These are phyloP conservation scores for Zaprionus ghesquierei DNA, from an alignment of 1,140 invertebrate genomes.

Conservation along the genomic window DNA sequence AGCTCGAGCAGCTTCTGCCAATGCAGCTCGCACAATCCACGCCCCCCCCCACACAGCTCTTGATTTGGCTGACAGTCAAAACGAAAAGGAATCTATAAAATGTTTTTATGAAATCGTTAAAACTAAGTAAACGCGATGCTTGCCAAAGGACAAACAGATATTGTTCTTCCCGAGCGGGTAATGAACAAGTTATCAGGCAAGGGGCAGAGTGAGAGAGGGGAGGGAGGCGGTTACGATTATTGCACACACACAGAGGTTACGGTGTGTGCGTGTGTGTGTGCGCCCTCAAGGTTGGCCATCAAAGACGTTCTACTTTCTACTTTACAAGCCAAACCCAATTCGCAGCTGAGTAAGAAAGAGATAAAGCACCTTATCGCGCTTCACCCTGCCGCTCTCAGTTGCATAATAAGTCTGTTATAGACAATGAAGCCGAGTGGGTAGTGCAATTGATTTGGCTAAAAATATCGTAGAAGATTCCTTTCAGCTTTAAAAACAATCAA, in stretches of 20 bases:
- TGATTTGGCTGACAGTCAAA: constrained; percentile 33
- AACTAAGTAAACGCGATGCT: constrained; percentile 30
- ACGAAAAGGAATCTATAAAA: constrained; percentile 32
- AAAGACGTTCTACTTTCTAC: not conserved
- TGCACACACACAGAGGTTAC: not conserved
- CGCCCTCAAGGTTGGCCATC: not conserved
- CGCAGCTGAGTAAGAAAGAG: not conserved
- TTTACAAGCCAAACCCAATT: not conserved
- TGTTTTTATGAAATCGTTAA: constrained; percentile 43
- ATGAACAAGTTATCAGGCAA: constrained; percentile 31
- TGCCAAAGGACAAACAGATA: constrained; percentile 36
- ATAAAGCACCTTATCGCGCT: not conserved
- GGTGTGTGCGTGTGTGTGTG: not conserved
- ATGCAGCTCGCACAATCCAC: not conserved
- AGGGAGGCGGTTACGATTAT: not conserved
- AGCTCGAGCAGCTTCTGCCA: not conserved
- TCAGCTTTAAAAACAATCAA: not conserved
- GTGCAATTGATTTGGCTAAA: not conserved
- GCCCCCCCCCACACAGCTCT: not conserved
- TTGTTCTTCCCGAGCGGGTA: constrained; percentile 8
- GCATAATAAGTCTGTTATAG: not conserved
- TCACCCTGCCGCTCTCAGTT: not conserved
- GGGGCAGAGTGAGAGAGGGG: not conserved
- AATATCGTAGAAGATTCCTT: not conserved
- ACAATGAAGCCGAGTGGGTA: not conserved